Evolutionary conservation across 2,113 vertebrate species (phyloP), one percentile per base, ranked within the genome.

Genomic region (Corynorhinus townsendii): DNA sequence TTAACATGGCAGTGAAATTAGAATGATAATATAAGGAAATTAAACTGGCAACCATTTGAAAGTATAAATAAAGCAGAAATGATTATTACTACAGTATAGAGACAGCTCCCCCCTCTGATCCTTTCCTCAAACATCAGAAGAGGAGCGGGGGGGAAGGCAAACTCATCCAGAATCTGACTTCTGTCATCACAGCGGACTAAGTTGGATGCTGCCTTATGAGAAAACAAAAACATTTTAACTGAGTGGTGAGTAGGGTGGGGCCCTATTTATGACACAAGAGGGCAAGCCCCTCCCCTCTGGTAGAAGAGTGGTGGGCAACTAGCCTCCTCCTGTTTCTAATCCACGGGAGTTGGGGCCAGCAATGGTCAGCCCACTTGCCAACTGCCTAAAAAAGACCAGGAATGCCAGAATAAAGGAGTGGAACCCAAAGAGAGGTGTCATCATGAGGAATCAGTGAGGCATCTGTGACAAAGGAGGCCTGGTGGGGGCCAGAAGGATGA

Each of bases 201-300:
- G 15, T 11, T 90, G 49, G 72, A 47, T 54, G 33, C 12, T 59
- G 11, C 45, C 76, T 94, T 66, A 35, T 52, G 49, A 77, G 71
- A 89, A 64, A 71, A 52, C 24, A 80, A 59, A 59, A 59, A 10
- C 12, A 75, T 82, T 85, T 95, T 64, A 68, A 92, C 56, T 83
- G 72, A 91, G 16, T 62, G 22, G 52, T 72, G 35, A 88, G 59
- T 85, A 66, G 92, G 97, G 97, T 49, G 81, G 96, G 90, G 92
- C 38, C 88, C 93, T 89, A 86, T 96, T 97, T 97, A 95, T 97
- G 97, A 97, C 96, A 96, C 73, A 97, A 96, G 92, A 96, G n/a
- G 69, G 30, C 64, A 62, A 89, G 92, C 97, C 95, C 95, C 96
- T 93, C 95, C 97, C 90, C 26, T 64, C n/a, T 64, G 28, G 26